A percentile compares a stretch with the other conserved stretches of the same genome.
These are phyloP conservation scores for Butorides virescens DNA, from an alignment of 2,113 vertebrate genomes.

Conservation along the genomic window DNA sequence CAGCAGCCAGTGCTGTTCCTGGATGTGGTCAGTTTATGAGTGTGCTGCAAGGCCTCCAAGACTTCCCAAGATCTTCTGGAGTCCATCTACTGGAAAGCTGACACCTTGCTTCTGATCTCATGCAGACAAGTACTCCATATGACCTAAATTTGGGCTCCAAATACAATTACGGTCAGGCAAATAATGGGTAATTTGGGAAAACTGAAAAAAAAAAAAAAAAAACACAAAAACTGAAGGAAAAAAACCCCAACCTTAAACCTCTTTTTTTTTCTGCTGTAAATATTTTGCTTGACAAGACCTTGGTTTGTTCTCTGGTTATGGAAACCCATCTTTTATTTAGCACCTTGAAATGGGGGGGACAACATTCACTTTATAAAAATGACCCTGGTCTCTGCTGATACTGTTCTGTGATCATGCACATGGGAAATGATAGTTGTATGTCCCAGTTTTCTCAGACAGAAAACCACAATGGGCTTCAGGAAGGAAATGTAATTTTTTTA, in stretches of 20 bases:
- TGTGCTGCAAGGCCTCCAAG: neutral
- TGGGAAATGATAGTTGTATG: neutral
- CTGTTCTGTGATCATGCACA: neutral
- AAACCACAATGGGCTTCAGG: neutral
- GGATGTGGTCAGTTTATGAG: neutral
- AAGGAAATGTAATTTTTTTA: constrained; percentile 43
- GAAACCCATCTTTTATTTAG: neutral
- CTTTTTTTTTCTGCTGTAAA: neutral
- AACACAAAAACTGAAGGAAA: neutral
- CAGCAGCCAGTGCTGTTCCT: neutral
- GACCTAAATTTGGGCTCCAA: neutral
- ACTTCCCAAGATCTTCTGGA: neutral
- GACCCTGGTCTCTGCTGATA: neutral
- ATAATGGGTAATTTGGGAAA: neutral
- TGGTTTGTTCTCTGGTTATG: neutral
- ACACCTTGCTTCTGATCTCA: neutral
- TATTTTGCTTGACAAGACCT: neutral
- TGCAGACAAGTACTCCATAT: neutral
- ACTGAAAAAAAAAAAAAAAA: neutral
- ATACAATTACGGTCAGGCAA: neutral
- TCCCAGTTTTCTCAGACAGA: constrained; percentile 28
- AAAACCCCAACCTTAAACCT: neutral
- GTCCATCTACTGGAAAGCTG: neutral
- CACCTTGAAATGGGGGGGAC: neutral
- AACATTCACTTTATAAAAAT: neutral